Conservation (phyloP, 1,140 invertebrate species). For the Monomorium pharaonis region DNA sequence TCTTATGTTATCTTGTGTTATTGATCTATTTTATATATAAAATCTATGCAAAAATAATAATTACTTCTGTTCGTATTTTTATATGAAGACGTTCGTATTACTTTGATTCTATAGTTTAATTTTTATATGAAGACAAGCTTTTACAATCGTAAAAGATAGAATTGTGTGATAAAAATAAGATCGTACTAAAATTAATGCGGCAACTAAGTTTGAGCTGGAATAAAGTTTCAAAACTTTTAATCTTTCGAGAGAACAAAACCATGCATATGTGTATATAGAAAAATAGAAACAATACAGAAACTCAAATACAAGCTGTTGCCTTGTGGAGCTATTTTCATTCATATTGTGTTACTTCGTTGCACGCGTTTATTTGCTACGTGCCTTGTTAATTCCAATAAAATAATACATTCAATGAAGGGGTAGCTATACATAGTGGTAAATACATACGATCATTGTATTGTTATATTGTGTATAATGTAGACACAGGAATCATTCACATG, state of each 20-base stretch:
- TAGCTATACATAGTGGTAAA: neutral
- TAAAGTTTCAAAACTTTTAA: neutral
- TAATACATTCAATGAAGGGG: conserved; percentile 1
- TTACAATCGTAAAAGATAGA: neutral
- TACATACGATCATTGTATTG: neutral
- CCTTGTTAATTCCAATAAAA: conserved; percentile 2
- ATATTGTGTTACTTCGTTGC: neutral
- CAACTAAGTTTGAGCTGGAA: neutral
- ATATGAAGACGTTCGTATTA: too few relatives aligned
- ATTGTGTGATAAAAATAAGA: neutral
- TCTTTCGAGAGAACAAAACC: conserved; percentile 4
- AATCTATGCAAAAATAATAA: neutral
- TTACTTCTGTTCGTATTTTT: neutral
- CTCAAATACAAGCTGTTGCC: neutral
- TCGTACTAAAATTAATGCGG: neutral
- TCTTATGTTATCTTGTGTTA: neutral
- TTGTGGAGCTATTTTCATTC: neutral
- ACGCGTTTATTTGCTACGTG: neutral
- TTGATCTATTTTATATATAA: neutral
- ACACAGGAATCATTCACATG: neutral
- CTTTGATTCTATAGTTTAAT: neutral
- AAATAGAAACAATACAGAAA: neutral
- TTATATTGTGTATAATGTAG: neutral
- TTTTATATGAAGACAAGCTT: neutral
- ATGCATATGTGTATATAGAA: neutral